These are phyloP conservation scores for Phlogophora meticulosa DNA, from an alignment of 2,888 invertebrate species.

Conservation along the genomic window DNA sequence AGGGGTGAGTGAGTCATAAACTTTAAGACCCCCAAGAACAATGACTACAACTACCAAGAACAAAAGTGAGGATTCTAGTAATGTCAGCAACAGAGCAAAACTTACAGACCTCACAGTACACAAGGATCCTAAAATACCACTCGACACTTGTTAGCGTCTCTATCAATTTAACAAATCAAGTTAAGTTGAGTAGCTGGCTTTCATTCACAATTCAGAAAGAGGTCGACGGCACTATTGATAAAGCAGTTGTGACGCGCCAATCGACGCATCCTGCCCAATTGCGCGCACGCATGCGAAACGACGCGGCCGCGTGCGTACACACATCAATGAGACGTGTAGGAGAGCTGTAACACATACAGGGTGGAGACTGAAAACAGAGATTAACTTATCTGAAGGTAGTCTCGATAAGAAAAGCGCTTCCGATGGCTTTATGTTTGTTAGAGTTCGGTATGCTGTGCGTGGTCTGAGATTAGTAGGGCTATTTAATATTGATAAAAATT, in stretches of 20 bases:
- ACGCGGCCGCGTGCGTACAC: slow-evolving; percentile 46
- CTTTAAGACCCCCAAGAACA: not conserved
- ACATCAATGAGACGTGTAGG: slow-evolving; percentile 27
- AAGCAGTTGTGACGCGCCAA: slow-evolving; percentile 73
- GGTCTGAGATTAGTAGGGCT: too few relatives aligned
- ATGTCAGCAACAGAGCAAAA: not conserved
- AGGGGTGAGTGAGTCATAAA: too few relatives aligned
- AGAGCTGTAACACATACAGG: not conserved
- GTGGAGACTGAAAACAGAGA: too few relatives aligned
- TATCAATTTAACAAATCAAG: slow-evolving; percentile 66
- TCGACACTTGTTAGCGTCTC: slow-evolving; percentile 48
- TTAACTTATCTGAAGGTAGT: too few relatives aligned
- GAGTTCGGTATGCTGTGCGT: too few relatives aligned
- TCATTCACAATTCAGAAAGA: slow-evolving; percentile 73
- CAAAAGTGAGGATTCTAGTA: not conserved
- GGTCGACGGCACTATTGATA: slow-evolving; percentile 83
- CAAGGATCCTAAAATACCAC: slow-evolving; percentile 26
- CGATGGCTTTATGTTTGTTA: too few relatives aligned
- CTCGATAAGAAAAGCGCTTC: too few relatives aligned
- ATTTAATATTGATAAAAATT: too few relatives aligned
- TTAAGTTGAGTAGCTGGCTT: slow-evolving; percentile 57
- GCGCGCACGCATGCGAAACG: slow-evolving; percentile 68
- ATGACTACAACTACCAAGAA: not conserved
- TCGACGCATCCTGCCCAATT: slow-evolving; percentile 79
- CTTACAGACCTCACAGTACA: not conserved